These are phyloP conservation scores for Ceratina australensis DNA, from an alignment of 1,140 invertebrate species.

Conservation along the genomic window DNA sequence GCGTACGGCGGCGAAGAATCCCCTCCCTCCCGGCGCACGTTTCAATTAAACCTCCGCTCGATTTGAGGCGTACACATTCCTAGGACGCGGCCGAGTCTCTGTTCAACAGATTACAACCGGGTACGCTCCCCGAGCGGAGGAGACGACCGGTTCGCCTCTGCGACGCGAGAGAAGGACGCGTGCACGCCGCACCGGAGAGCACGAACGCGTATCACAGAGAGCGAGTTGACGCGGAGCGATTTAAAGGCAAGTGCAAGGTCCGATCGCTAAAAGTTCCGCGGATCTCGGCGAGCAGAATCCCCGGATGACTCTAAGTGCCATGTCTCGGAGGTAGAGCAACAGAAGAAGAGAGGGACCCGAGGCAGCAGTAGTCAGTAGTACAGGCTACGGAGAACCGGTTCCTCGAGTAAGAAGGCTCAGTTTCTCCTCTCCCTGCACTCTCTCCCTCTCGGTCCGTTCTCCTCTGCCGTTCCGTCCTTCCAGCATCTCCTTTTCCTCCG, in stretches of 20 bases:
- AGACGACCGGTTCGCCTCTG: neutral
- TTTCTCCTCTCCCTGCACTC: constrained; percentile 54
- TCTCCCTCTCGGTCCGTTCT: neutral
- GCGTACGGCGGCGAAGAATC: neutral
- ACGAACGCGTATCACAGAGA: constrained; percentile 40
- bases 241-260: constrained; percentile 59
- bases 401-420: constrained; percentile 62
- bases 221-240: constrained; percentile 42
- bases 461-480: constrained; percentile 8
- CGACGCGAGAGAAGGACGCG: constrained; percentile 5
- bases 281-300: constrained; percentile 47
- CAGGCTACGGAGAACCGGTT: constrained; percentile 68
- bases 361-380: constrained; percentile 43
- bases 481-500: constrained; percentile 47
- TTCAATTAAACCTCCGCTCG: constrained; percentile 26
- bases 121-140: neutral
- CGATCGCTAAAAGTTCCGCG: constrained; percentile 56
- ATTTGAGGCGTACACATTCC: constrained; percentile 17
- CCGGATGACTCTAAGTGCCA: constrained; percentile 61
- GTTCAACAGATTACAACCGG: neutral
- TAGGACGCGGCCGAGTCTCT: neutral
- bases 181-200: constrained; percentile 20
- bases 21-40: neutral
- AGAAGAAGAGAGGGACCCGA: constrained; percentile 32
- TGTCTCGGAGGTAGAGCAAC: constrained; percentile 57